These are phyloP conservation scores for Cranoglanis bouderius DNA, from an alignment of 2,113 vertebrate genomes.

Conservation along the genomic window DNA sequence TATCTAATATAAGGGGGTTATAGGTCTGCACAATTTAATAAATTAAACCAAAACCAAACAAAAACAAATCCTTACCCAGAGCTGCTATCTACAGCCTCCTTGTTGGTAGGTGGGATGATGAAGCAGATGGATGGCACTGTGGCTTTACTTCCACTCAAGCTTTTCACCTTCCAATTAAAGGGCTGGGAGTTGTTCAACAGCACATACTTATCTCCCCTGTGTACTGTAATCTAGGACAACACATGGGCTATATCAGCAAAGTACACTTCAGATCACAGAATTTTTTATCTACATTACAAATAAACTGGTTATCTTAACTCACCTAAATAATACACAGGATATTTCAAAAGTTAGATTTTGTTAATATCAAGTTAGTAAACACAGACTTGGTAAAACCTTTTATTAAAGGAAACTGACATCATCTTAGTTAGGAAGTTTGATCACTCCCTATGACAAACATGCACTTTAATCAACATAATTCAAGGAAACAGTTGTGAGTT, in stretches of 20 bases:
- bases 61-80: conserved; percentile 70
- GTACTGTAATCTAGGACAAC: conserved; percentile 81
- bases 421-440: too few relatives aligned
- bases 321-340: too few relatives aligned
- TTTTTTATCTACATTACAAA: too few relatives aligned
- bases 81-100: conserved; percentile 82
- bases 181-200: conserved; percentile 84
- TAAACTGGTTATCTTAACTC: too few relatives aligned
- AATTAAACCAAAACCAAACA: neutral
- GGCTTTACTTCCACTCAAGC: conserved; percentile 73
- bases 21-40: neutral
- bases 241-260: neutral
- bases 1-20: neutral
- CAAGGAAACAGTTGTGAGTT: too few relatives aligned
- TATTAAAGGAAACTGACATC: too few relatives aligned
- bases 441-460: too few relatives aligned
- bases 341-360: too few relatives aligned
- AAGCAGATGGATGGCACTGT: conserved; percentile 88
- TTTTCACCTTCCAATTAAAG: conserved; percentile 82
- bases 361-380: too few relatives aligned
- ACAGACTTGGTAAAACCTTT: too few relatives aligned
- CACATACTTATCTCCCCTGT: conserved; percentile 81
- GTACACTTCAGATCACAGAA: neutral
- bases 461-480: too few relatives aligned
- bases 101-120: conserved; percentile 83